Conservation (phyloP, 2,113 vertebrate species). For the Muntiacus muntjak region DNA sequence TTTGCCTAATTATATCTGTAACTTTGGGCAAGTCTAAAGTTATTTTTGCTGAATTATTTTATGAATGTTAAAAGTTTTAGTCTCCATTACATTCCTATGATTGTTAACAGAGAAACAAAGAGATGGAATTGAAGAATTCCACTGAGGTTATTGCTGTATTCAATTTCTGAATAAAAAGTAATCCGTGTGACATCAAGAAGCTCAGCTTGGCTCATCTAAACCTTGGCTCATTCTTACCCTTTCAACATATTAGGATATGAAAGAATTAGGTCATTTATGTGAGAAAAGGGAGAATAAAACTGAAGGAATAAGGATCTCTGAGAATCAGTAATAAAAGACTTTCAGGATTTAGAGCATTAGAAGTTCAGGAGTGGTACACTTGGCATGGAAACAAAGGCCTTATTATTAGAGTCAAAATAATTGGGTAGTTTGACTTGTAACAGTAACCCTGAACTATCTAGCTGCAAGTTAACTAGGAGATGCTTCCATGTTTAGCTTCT, state of each 20-base stretch:
- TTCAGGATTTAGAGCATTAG: background rate
- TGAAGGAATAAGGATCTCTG: background rate
- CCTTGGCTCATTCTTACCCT: background rate
- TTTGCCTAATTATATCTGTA: background rate
- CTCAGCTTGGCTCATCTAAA: background rate
- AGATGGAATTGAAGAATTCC: background rate
- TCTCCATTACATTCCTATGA: background rate
- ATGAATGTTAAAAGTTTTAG: background rate
- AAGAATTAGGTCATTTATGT: background rate
- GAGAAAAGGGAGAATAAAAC: background rate
- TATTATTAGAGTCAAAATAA: background rate
- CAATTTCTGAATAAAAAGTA: background rate
- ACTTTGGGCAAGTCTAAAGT: background rate
- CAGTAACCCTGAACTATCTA: background rate
- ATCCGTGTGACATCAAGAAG: background rate
- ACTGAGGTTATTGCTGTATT: background rate
- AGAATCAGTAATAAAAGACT: background rate
- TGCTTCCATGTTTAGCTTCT: background rate
- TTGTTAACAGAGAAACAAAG: background rate
- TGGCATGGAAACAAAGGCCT: background rate
- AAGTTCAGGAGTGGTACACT: background rate
- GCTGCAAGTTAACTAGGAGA: background rate
- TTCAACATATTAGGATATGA: background rate
- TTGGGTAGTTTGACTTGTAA: background rate
- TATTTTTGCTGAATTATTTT: background rate